These are phyloP conservation scores for Opisthocomus hoazin DNA, from an alignment of 2,113 vertebrate species.

Conservation along the genomic window DNA sequence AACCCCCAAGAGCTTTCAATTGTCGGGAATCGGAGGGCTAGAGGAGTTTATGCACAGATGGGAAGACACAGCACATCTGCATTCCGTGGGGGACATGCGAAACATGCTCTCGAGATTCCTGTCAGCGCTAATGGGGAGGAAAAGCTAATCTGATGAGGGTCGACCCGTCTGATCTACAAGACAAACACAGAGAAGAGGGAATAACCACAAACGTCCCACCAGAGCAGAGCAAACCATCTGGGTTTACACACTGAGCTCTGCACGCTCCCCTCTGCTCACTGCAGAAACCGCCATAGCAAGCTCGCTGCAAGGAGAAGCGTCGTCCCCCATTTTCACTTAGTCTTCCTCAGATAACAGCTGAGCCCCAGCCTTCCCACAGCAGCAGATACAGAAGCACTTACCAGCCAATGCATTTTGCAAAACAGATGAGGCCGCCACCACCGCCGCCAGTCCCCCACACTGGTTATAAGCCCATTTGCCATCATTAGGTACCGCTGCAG, in stretches of 20 bases:
- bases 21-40: not conserved
- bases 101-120: not conserved
- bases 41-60: not conserved
- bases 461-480: not conserved
- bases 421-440: accelerated
- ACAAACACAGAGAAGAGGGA: not conserved
- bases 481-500: not conserved
- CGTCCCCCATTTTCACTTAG: not conserved
- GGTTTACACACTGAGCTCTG: not conserved
- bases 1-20: not conserved
- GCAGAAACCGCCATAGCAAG: not conserved
- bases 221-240: not conserved
- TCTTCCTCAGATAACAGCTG: not conserved
- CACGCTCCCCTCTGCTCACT: not conserved
- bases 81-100: not conserved
- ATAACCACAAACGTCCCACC: not conserved
- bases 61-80: not conserved
- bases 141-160: not conserved
- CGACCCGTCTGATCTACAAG: not conserved
- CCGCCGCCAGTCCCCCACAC: not conserved
- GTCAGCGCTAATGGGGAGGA: not conserved
- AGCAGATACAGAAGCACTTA: not conserved
- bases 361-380: not conserved
- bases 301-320: not conserved
- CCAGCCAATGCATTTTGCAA: not conserved